Conservation (phyloP, 2,888 invertebrate genomes). For the Rosalia funebris region DNA sequence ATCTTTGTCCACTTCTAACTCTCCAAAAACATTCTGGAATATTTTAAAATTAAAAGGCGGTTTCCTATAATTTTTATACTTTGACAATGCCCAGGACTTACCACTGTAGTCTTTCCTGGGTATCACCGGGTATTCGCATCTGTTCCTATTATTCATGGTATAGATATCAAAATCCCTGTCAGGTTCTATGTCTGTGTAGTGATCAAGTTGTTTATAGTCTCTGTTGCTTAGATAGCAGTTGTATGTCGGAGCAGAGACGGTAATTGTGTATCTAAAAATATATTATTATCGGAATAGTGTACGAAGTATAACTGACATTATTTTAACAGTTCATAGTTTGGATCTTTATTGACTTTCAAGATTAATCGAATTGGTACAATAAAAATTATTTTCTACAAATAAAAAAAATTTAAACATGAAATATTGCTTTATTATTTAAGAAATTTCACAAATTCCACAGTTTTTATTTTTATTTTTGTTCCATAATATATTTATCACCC, state of each 20-base stretch:
- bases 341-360: too few species aligned
- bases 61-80: not conserved
- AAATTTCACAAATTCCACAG: too few species aligned
- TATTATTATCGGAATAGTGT: not conserved
- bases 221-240: constrained; percentile 83
- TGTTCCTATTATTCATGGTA: constrained; percentile 72
- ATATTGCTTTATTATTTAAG: too few species aligned
- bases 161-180: constrained; percentile 84
- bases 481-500: too few species aligned
- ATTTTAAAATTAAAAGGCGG: constrained; percentile 17
- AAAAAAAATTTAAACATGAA: too few species aligned
- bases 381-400: too few species aligned
- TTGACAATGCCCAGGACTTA: constrained; percentile 45
- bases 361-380: too few species aligned
- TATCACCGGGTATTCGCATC: constrained; percentile 62
- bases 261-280: constrained; percentile 46
- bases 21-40: constrained; percentile 84
- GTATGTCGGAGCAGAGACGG: constrained; percentile 69
- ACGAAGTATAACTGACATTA: too few species aligned
- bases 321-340: too few species aligned
- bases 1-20: constrained; percentile 77
- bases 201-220: constrained; percentile 75
- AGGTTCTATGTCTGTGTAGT: constrained; percentile 78
- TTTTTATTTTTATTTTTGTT: too few species aligned
- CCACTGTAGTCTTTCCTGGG: constrained; percentile 64